phyloP scores from a whole-genome alignment of 2,797 vertebrate genomes.

The Gastrophryne carolinensis region DNA sequence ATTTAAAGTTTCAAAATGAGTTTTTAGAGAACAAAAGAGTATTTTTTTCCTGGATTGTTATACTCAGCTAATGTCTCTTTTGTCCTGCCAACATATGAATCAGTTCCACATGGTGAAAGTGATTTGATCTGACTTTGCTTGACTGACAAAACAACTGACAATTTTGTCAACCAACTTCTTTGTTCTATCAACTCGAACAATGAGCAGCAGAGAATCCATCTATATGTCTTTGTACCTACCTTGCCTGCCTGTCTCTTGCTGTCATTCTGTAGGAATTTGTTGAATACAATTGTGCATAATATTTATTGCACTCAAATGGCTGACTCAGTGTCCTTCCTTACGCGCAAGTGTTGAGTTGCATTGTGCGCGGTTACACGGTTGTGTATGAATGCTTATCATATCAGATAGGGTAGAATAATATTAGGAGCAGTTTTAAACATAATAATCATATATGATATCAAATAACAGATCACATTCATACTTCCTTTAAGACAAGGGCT shows the following conservation, averaged over 20 bases:
- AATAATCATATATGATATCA: background rate
- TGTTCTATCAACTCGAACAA: background rate
- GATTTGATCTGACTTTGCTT: conserved; percentile 36
- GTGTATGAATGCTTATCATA: too few species aligned
- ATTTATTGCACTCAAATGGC: background rate
- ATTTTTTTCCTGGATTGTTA: too few species aligned
- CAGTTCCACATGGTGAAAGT: conserved; percentile 41
- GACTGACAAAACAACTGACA: conserved; percentile 43
- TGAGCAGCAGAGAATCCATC: background rate
- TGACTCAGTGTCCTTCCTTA: background rate
- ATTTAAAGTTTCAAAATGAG: background rate
- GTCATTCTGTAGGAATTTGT: background rate
- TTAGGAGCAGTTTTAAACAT: background rate
- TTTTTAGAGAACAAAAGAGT: background rate
- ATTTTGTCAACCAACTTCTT: conserved; percentile 22
- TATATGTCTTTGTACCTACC: conserved; percentile 30
- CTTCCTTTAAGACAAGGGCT: conserved; percentile 46
- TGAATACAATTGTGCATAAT: background rate
- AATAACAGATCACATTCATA: background rate
- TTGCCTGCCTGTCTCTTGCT: background rate
- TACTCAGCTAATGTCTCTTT: conserved; percentile 1
- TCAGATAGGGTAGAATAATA: background rate
- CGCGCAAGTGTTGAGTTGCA: too few species aligned
- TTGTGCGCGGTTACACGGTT: too few species aligned
- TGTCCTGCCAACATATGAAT: conserved; percentile 43